Evolutionary conservation across 1,140 invertebrate species (phyloP).

Genomic region (Drosophila truncata): DNA sequence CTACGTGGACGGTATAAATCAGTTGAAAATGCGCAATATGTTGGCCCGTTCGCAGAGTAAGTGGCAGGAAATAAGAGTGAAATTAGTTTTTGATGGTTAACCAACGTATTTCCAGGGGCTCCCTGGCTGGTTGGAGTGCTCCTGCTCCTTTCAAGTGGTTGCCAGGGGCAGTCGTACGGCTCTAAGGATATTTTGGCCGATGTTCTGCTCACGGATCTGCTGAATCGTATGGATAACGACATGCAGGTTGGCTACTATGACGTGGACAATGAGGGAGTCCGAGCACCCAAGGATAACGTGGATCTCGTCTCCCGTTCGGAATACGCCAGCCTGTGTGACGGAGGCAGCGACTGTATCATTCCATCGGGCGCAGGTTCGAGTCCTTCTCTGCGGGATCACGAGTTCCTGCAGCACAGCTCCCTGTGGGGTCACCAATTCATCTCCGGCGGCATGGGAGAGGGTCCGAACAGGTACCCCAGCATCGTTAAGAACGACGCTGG

Average conservation of each 20-base stretch:
- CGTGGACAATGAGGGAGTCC: conserved; percentile 84
- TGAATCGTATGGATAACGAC: conserved; percentile 90
- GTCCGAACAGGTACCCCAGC: conserved; percentile 88
- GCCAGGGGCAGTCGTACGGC: conserved; percentile 49
- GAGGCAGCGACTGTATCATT: conserved; percentile 63
- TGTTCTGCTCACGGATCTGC: conserved; percentile 88
- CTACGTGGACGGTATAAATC: conserved; percentile 45
- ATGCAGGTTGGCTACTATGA: conserved; percentile 88
- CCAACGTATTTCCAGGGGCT: conserved; percentile 24
- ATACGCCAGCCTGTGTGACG: conserved; percentile 85
- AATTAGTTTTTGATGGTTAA: not conserved
- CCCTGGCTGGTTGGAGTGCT: conserved; percentile 36
- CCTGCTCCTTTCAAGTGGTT: conserved; percentile 27
- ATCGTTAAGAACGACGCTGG: conserved; percentile 96
- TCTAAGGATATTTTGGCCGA: conserved; percentile 87
- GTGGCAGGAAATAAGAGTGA: not conserved
- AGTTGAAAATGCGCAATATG: conserved; percentile 67
- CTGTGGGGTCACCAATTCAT: conserved; percentile 94
- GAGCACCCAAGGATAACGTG: conserved; percentile 80
- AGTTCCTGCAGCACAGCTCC: conserved; percentile 95
- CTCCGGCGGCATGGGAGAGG: conserved; percentile 91
- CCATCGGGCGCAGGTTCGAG: conserved; percentile 85
- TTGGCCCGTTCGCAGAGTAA: conserved; percentile 48
- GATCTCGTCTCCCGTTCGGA: conserved; percentile 86
- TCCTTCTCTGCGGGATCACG: conserved; percentile 94